phyloP scores from a whole-genome alignment of 2,888 invertebrate species.

The Apamea epomidion region DNA sequence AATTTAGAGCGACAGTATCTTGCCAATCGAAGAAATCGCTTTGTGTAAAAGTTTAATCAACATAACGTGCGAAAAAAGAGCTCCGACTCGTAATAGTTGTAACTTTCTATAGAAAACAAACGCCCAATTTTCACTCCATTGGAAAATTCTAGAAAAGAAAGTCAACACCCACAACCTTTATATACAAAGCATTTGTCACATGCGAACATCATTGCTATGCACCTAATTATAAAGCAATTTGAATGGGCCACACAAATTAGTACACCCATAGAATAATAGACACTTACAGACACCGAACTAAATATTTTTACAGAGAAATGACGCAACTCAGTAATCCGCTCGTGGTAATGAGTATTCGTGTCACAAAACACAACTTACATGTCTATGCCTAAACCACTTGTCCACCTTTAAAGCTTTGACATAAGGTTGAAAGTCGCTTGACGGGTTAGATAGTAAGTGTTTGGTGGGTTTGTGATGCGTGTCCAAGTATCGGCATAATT shows the following conservation, averaged over 20 bases:
- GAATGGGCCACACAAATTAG: constrained; percentile 67
- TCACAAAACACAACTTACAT: constrained; percentile 66
- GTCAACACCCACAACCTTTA: constrained; percentile 20
- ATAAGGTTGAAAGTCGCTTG: constrained; percentile 62
- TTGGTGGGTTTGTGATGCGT: constrained; percentile 63
- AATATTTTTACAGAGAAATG: constrained; percentile 71
- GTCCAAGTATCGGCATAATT: constrained; percentile 79
- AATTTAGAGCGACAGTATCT: not conserved
- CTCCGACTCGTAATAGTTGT: not conserved
- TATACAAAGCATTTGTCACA: constrained; percentile 7
- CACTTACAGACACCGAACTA: constrained; percentile 51
- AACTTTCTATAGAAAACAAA: constrained; percentile 11
- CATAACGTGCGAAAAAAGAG: not conserved
- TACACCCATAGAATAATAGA: constrained; percentile 67
- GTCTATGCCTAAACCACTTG: constrained; percentile 25
- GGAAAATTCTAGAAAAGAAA: constrained; percentile 51
- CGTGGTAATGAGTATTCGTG: constrained; percentile 72
- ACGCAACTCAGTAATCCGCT: constrained; percentile 73
- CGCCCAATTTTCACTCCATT: not conserved
- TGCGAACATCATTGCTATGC: constrained; percentile 50
- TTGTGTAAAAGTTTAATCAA: not conserved
- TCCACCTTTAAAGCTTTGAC: not conserved
- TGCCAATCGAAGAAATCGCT: not conserved
- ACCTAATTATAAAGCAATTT: constrained; percentile 60
- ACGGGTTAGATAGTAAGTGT: constrained; percentile 56